phyloP scores from a whole-genome alignment of 2,888 invertebrate genomes.

The Apamea anceps region DNA sequence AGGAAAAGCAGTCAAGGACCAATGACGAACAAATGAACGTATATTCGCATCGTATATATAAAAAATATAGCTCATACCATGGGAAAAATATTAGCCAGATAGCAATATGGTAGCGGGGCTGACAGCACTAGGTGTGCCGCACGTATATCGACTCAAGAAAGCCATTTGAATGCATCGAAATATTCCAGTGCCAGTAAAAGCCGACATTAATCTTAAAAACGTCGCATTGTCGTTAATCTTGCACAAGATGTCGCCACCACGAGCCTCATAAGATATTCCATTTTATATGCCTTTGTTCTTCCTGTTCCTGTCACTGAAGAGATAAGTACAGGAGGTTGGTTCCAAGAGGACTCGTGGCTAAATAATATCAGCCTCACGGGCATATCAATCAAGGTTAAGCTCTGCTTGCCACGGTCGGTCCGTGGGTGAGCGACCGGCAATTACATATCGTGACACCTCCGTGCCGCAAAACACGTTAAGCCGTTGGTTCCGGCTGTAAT shows the following conservation, averaged over 20 bases:
- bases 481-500: not conserved
- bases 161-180: not conserved
- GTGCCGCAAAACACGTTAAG: not conserved
- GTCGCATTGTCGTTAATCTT: constrained; percentile 32
- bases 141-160: too few species aligned
- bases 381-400: not conserved
- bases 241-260: constrained; percentile 40
- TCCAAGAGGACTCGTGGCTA: not conserved
- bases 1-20: too few species aligned
- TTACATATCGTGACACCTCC: not conserved
- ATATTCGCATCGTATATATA: too few species aligned
- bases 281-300: constrained; percentile 41
- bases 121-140: too few species aligned
- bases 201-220: constrained; percentile 5
- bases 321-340: not conserved
- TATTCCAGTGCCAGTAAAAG: not conserved
- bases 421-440: not conserved
- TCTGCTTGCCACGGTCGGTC: too few species aligned
- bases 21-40: too few species aligned
- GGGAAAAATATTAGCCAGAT: too few species aligned
- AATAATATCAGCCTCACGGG: not conserved
- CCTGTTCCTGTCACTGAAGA: not conserved
- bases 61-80: too few species aligned
- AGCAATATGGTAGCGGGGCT: too few species aligned
- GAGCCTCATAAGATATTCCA: constrained; percentile 54